Base-by-base conservation (phyloP, 2,113 vertebrate genomes). In the Protobothrops flavoviridis region DNA sequence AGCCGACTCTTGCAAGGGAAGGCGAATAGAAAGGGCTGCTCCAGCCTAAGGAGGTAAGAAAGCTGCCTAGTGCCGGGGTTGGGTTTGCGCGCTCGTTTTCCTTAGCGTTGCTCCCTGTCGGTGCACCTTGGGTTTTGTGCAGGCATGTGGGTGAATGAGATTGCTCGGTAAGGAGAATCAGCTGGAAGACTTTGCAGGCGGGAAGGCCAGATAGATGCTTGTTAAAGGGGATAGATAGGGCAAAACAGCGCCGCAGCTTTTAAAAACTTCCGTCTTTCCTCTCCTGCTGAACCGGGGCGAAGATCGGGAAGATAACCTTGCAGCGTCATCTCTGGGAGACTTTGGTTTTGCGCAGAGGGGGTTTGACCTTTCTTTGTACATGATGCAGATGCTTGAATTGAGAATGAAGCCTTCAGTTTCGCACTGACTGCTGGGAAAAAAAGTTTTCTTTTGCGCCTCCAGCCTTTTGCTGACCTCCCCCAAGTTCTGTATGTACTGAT, bases 41-140 rank as follows among this genome's bases (percentile, higher is more conserved):
- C 92, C 92, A 90, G 95, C 87, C 0, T 86, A 97, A 96, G 98
- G 97, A 96, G 98, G 98, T 99, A 97, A 98, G 98, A 94, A 94
- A 95, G 88, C 69, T 64, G 52, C 7, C 23, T 10, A 93, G 61
- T 88, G 64, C 85, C 93, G 93, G 10, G 17, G 2, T 57, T n/a
- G n/a, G 26, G 23, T 57, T 57, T 56, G 48, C 45, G 94, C 93
- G 91, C 95, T 93, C 90, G 87, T 92, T 53, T 88, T 53, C 50
- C 17, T 48, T 10, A 11, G 6, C 4, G 43, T 20, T 24, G 85
- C 26, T 87, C 26, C 43, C 85, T n/a, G 24, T 13, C 86, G 13
- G 23, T 52, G 45, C 23, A 26, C 45, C 48, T 52, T 29, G 24
- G 23, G 12, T 50, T 87, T n/a, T 53, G 85, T 39, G 86, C 74